Percentiles rank a stretch among this genome's conserved stretches.
These are phyloP conservation scores for Cryptomyrus ogoouensis DNA, from an alignment of 2,113 vertebrate species.

Conservation along the genomic window DNA sequence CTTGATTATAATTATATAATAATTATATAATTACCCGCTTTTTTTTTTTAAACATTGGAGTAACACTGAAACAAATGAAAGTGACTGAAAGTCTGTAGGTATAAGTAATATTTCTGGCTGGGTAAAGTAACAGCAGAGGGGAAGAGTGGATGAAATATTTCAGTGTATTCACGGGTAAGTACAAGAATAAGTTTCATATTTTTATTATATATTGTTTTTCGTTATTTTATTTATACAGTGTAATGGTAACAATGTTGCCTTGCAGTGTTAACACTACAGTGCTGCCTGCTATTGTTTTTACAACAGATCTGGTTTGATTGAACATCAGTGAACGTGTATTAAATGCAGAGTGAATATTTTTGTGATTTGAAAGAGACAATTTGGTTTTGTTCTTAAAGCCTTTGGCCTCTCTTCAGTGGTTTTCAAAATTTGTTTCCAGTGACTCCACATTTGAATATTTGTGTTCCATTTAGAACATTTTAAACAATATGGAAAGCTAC, in stretches of 20 bases:
- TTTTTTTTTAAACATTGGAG: not conserved
- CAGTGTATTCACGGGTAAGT: not conserved
- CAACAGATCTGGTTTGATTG: not conserved
- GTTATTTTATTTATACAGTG: not conserved
- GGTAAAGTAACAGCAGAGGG: not conserved
- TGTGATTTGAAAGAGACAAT: not conserved
- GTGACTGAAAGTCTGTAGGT: not conserved
- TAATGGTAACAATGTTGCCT: not conserved
- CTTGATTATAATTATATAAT: not conserved
- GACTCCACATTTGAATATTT: not conserved
- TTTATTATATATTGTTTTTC: not conserved
- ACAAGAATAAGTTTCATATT: not conserved
- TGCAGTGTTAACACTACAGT: not conserved
- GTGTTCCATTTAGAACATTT: not conserved
- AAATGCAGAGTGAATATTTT: not conserved
- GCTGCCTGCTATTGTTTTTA: not conserved
- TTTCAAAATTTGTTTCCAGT: not conserved
- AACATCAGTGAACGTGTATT: too few relatives aligned
- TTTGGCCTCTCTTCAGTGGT: not conserved
- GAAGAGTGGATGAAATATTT: not conserved
- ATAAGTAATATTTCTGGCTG: not conserved
- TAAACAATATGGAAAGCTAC: not conserved
- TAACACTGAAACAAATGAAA: not conserved
- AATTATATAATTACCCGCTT: too few relatives aligned
- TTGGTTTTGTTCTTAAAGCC: not conserved